Evolutionary conservation across 2,888 invertebrate species (phyloP), one percentile per base, ranked within the genome.

Genomic region (Onthophagus sagittarius): DNA sequence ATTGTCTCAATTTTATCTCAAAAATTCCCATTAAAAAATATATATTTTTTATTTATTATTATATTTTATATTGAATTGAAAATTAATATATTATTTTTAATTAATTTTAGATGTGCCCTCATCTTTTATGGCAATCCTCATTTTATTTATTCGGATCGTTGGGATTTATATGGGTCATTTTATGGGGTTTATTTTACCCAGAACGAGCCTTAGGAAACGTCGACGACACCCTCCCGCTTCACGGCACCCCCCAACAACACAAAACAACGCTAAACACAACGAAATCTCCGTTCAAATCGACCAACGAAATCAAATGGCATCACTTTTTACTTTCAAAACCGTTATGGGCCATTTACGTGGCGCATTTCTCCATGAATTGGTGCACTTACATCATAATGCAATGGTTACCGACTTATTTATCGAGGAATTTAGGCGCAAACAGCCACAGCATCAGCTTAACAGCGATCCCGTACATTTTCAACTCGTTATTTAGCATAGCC

Each of bases 281-380:
- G 3, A 23, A 23, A 23, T 23, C 23, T 1, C 23, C 23, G 23
- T 15, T 64, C 9, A 64, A 64, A 23, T 64, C 64, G 14, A 15
- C 64, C 23, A 23, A 23, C 0, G 64, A 23, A 3, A 71, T 74
- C 15, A 53, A 71, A 32, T 92, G 91, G 91, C 86, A 86, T 11
- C 91, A 90, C 81, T 91, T 92, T 79, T 84, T 93, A 65, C 83
- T 87, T 63, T 90, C 90, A 80, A 91, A 91, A 89, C 89, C 92
- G 0, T 83, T 93, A 32, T 92, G 92, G 92, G 90, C 92, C 4
- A 88, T 93, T 77, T 93, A 93, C 80, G 87, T 90, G 73, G 92
- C 93, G 39, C 93, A 93, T 84, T 93, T 93, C 83, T 89, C 91
- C 32, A 93, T 93, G 93, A 93, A 93, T 83, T 93, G 93, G 93